Evolutionary conservation across 1,140 invertebrate species (phyloP), one percentile per base, ranked within the genome.

Genomic region (Sarcophaga peregrina): DNA sequence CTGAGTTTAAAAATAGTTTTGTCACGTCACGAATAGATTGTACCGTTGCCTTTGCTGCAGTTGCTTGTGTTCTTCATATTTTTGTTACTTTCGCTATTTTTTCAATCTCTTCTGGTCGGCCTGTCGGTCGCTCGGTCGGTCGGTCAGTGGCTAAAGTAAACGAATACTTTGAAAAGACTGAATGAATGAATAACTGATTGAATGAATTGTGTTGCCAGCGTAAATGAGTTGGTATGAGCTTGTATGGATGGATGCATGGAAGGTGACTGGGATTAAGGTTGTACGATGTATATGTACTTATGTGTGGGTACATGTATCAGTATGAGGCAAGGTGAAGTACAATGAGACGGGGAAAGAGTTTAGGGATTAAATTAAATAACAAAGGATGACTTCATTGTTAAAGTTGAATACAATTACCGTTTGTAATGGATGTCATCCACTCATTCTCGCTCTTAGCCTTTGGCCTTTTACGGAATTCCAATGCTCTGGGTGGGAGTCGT

Each of bases 341-440:
- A 37, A 37, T 4, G 25, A 37, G 25, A 37, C 25, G 25, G 4
- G 4, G 25, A 37, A 37, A 37, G 25, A 37, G 25, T 58, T 58
- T 68, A 68, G 20, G 62, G 62, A 68, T 68, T 25, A 68, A 9
- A 68, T 25, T n/a, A 68, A 68, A 15, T 25, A 20, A 20, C 17
- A 68, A 68, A 62, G 20, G 50, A 78, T 78, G n/a, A 20, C 75
- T 78, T 50, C 17, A 78, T 78, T 78, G 48, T 78, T 78, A 50
- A n/a, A 50, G 48, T 50, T 25, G 62, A 52, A 50, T 78, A 78
- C 20, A 50, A 50, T 50, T 17, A 50, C 47, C 50, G 47, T 52
- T 78, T 10, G 75, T 48, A 52, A 50, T 50, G 75, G 62, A 68
- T 58, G 15, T n/a, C 62, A 68, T 68, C 9, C 62, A 4, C 62